Conservation (phyloP, 1,140 invertebrate genomes). For the Drosophila grimshawi region DNA sequence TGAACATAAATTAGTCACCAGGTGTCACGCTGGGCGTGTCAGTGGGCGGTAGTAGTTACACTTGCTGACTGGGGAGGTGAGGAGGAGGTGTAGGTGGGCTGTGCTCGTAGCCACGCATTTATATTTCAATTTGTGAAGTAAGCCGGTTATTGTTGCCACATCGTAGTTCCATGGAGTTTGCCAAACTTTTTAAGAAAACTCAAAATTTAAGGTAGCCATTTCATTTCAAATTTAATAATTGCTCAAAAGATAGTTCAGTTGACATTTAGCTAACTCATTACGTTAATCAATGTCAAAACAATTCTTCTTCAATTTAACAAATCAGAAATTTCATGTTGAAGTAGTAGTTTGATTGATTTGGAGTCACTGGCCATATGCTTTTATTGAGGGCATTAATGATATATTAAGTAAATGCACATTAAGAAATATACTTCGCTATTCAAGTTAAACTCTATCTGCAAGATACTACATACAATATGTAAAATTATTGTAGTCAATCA, state of each 20-base stretch:
- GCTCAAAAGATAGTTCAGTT: not conserved
- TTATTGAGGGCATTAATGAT: no score
- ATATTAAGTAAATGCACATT: slow-evolving; percentile 4
- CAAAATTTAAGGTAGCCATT: not conserved
- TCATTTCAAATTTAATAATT: not conserved
- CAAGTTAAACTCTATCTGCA: not conserved
- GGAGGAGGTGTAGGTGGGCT: not conserved
- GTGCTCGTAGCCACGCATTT: slow-evolving; percentile 52
- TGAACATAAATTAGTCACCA: slow-evolving; percentile 83
- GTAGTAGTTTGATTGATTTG: no score
- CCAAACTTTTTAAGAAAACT: not conserved
- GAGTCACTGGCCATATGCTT: no score
- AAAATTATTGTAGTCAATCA: slow-evolving; percentile 5
- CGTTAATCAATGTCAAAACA: no score
- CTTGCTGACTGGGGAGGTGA: no score
- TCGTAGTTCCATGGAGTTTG: slow-evolving; percentile 1
- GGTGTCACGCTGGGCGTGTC: slow-evolving; percentile 56
- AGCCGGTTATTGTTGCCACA: slow-evolving; percentile 1
- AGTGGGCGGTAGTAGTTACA: not conserved
- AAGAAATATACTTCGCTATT: slow-evolving; percentile 9
- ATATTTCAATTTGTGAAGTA: slow-evolving; percentile 70
- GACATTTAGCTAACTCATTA: not conserved
- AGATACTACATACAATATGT: not conserved
- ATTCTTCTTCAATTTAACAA: no score
- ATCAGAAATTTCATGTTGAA: no score